Conservation (phyloP, 1,140 invertebrate genomes). For the Acromyrmex charruanus region DNA sequence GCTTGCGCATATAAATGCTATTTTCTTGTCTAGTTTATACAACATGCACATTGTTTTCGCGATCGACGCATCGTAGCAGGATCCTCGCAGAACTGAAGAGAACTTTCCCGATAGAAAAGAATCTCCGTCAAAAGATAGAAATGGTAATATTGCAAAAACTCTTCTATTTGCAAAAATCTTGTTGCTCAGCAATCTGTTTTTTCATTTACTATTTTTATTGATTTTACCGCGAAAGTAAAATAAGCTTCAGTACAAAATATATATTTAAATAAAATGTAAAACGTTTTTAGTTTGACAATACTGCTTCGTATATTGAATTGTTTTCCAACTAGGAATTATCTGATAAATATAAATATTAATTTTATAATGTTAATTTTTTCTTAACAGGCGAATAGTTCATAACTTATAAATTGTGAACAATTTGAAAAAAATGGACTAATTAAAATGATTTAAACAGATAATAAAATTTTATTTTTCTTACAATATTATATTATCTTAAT, state of each 20-base stretch:
- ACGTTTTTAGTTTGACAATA: not conserved
- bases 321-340: not conserved
- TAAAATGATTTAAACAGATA: not conserved
- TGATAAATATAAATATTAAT: not conserved
- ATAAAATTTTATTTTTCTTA: not conserved
- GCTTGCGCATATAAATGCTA: constrained; percentile 17
- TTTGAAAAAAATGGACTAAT: not conserved
- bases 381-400: not conserved
- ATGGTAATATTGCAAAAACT: constrained; percentile 52
- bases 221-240: not conserved
- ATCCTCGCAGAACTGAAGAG: constrained; percentile 38
- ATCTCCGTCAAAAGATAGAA: constrained; percentile 61
- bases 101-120: constrained; percentile 58
- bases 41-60: constrained; percentile 3
- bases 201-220: not conserved
- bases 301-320: too few relatives aligned
- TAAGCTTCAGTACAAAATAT: not conserved
- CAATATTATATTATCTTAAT: not conserved
- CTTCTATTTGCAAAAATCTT: not conserved
- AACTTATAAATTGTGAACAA: not conserved
- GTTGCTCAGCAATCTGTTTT: constrained; percentile 9
- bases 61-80: constrained; percentile 27
- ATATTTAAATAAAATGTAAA: not conserved
- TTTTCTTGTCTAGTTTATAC: not conserved
- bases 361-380: not conserved